Evolutionary conservation across 2,797 vertebrate species (phyloP).

Genomic region (Discoglossus pictus): DNA sequence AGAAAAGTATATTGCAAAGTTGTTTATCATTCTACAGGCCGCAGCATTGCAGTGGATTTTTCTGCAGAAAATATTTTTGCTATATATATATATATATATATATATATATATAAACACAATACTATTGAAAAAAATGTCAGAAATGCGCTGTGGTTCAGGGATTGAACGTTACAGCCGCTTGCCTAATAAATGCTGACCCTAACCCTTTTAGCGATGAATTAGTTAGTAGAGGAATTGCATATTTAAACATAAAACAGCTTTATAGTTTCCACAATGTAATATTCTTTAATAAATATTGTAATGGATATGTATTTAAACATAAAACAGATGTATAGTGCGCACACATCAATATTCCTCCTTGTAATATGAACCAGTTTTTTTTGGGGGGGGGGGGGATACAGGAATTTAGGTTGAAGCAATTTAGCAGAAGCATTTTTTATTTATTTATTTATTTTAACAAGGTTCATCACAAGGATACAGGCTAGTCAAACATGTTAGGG

Average conservation of each 20-base stretch:
- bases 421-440: constrained; percentile 4
- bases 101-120: no score
- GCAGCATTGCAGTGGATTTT: no score
- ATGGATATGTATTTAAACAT: constrained; percentile 44
- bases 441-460: background rate
- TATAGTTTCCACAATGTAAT: constrained; percentile 43
- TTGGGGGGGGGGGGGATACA: background rate
- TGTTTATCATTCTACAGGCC: no score
- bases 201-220: constrained; percentile 23
- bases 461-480: constrained; percentile 26
- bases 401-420: constrained; percentile 37
- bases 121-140: background rate
- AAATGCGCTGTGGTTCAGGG: background rate
- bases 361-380: constrained; percentile 35
- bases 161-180: background rate
- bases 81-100: no score
- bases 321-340: constrained; percentile 37
- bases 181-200: constrained; percentile 11
- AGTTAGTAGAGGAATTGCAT: background rate
- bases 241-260: constrained; percentile 45
- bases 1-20: no score
- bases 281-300: constrained; percentile 46
- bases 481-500: constrained; percentile 29
- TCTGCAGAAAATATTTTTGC: no score
- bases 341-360: background rate